Base-by-base conservation (phyloP, 2,888 invertebrate genomes). In the Rhabditoides inermis region DNA sequence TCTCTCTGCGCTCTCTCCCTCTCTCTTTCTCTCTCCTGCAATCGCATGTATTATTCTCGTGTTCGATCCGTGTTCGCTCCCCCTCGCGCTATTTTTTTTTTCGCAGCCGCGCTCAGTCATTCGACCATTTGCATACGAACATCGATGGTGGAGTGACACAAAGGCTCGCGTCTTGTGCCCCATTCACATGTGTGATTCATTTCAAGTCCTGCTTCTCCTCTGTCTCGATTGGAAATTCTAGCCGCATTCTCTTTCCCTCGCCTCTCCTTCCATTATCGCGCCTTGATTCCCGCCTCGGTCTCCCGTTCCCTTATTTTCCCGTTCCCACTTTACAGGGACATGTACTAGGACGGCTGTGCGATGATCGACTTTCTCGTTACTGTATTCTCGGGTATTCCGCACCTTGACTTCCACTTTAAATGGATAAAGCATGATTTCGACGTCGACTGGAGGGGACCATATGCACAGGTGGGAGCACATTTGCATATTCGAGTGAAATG, bases 331-430 rank as follows among this genome's bases (percentile, higher is more conserved):
- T 55, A 28, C 46, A 51, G 51, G 32, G 18, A 40, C 30, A 55
- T 55, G 55, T 45, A 48, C 48, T 55, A 55, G 51, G 45, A 44
- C 39, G 37, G 27, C 10, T 4, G n/a, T 61, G 58, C 52, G 18
- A 58, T 60, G 42, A 45, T 58, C 10, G 35, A 50, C 27, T 60
- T 59, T 45, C 40, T 63, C n/a, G 54, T 61, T 42, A 44, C 60
- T 37, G 27, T 61, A 4, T 58, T 55, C 53, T 51, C 54, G 23
- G 50, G 47, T 7, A 49, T 71, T 22, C 71, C 71, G 10, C 69
- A 68, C 28, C 55, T 70, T 18, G 58, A 68, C 45, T 71, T 69
- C 58, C 51, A 59, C 25, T 69, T 71, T 60, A 58, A 67, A 36
- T 44, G 42, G 50, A 58, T 66, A 20, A 56, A 60, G 27, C 55